Base-by-base conservation (phyloP, 2,797 vertebrate species). In the Enteromius paludinosus region DNA sequence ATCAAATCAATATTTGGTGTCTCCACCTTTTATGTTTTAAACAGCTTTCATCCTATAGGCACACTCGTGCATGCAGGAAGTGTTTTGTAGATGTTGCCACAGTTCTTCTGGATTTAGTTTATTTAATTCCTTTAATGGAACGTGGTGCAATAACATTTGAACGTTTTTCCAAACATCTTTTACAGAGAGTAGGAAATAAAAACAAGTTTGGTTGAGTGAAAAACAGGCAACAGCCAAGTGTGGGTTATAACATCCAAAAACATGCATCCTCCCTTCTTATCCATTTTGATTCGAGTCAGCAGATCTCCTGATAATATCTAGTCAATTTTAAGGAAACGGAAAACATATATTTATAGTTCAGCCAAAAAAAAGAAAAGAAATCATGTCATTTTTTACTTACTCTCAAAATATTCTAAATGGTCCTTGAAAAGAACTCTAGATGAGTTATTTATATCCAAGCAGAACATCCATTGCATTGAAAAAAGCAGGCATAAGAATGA, bases 201-300 rank as follows among this genome's bases (percentile, higher is more conserved):
- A 38, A 12, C 18, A 30, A 15, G 9, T 28, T 30, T 28, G n/a
- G 1, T 8, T 3, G 2, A 3, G 20, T 1, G 11, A 28, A 28
- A 52, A 59, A 72, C 78, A 75, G 69, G 79, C 54, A 85, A 62
- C 25, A 87, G 73, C 4, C 41, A 47, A 83, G 12, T 85, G 87
- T 87, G 89, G 81, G 65, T 59, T 59, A 43, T 10, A 70, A 61
- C 5, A 23, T 9, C 47, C 4, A 30, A 80, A 80, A 71, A 70
- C 79, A 83, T 82, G 77, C 72, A 49, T 82, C 35, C n/a, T 69
- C 41, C 23, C 59, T 7, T 17, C 4, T 64, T 15, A 81, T 25
- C 28, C 4, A n/a, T 33, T 30, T 9, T 18, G n/a, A 17, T 28
- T 38, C 10, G 54, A 64, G 5, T 64, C 7, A 56, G 49, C 49